These are phyloP conservation scores for Polyploca ridens DNA, from an alignment of 2,888 invertebrate species.

Conservation along the genomic window DNA sequence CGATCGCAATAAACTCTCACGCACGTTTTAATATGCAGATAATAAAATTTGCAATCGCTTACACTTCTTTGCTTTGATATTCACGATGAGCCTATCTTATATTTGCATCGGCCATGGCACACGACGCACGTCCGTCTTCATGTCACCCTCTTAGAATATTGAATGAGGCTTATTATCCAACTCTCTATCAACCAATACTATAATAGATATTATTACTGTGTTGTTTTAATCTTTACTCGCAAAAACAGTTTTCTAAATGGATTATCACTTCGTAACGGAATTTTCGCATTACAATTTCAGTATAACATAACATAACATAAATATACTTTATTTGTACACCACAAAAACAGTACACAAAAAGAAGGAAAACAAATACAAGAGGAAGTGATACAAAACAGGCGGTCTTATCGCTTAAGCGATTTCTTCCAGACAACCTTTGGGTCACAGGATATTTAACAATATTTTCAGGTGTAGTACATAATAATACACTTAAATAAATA, in stretches of 20 bases:
- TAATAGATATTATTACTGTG: not conserved
- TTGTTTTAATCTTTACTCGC: not conserved
- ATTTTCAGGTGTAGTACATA: too few species aligned
- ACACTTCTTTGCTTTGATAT: conserved; percentile 55
- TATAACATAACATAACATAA: too few species aligned
- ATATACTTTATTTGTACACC: too few species aligned
- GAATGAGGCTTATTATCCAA: conserved; percentile 32
- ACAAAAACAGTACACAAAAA: too few species aligned
- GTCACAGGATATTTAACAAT: too few species aligned
- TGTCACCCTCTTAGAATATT: conserved; percentile 62
- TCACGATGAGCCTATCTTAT: conserved; percentile 51
- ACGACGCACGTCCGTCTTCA: conserved; percentile 74
- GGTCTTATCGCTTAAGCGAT: too few species aligned
- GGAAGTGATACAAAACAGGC: too few species aligned
- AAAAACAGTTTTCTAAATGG: not conserved
- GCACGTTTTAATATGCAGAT: conserved; percentile 27
- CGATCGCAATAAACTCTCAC: conserved; percentile 35
- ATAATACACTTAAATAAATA: too few species aligned
- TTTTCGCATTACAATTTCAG: conserved; percentile 16
- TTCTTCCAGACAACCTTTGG: too few species aligned
- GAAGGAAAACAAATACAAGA: too few species aligned
- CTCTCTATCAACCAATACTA: conserved; percentile 13
- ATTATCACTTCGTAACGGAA: conserved; percentile 15
- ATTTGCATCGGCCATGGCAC: conserved; percentile 69
- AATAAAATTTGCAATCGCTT: conserved; percentile 46